Percentiles rank a stretch among this genome's conserved stretches.
These are phyloP conservation scores for Poecilus cupreus DNA, from an alignment of 2,888 invertebrate species.

Conservation along the genomic window DNA sequence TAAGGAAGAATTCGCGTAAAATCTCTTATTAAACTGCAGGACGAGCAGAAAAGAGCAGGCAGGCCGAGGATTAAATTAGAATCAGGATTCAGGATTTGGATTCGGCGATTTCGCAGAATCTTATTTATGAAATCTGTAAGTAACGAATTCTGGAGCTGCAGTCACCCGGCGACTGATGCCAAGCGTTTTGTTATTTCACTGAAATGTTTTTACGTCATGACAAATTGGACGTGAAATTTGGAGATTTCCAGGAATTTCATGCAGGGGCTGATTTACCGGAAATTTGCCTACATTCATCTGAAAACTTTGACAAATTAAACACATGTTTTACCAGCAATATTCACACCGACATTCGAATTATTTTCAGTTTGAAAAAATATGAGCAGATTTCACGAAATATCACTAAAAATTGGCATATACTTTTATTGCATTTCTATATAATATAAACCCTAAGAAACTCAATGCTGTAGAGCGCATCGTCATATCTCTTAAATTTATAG, in stretches of 20 bases:
- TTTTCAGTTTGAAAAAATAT: too few species aligned
- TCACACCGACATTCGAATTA: too few species aligned
- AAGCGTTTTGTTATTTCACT: not conserved
- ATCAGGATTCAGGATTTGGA: not conserved
- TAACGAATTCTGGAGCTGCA: conserved; percentile 30
- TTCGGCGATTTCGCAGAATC: conserved; percentile 10
- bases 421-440: too few species aligned
- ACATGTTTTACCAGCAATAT: too few species aligned
- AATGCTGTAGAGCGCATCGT: too few species aligned
- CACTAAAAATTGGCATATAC: too few species aligned
- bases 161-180: too few species aligned
- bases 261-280: not conserved
- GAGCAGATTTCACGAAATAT: too few species aligned
- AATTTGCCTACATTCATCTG: not conserved
- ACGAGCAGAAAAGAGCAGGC: conserved; percentile 16
- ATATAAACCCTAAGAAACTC: too few species aligned
- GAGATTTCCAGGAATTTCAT: conserved; percentile 27
- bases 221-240: conserved; percentile 36
- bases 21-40: conserved; percentile 49
- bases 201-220: conserved; percentile 29
- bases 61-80: conserved; percentile 9
- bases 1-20: conserved; percentile 20
- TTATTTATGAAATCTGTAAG: conserved; percentile 40
- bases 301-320: too few species aligned
- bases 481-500: too few species aligned